Evolutionary conservation across 2,113 vertebrate genomes (phyloP).

Genomic region (Gymnarchus niloticus): DNA sequence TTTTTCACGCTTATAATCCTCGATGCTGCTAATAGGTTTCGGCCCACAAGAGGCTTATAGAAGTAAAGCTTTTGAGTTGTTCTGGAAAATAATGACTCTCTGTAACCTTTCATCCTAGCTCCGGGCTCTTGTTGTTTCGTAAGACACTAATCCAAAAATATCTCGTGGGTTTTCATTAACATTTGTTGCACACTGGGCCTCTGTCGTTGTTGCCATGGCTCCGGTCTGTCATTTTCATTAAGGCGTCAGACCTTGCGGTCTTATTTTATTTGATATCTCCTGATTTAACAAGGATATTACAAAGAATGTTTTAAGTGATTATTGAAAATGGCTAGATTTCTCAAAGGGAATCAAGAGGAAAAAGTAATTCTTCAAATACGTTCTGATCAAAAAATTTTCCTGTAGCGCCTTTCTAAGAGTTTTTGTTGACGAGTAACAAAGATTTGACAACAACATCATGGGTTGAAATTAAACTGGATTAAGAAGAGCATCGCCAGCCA

Average conservation of each 20-base stretch:
- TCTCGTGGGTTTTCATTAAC: conserved; percentile 43
- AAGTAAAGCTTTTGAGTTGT: conserved; percentile 40
- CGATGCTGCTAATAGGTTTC: conserved; percentile 42
- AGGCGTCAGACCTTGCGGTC: neutral
- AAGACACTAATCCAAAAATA: conserved; percentile 61
- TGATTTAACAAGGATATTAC: too few relatives aligned
- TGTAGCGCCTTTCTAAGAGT: neutral
- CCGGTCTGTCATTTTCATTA: neutral
- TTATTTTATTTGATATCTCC: neutral
- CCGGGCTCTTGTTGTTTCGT: conserved; percentile 52
- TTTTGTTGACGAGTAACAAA: neutral
- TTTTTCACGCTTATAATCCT: conserved; percentile 23
- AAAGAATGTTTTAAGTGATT: neutral
- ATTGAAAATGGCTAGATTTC: neutral
- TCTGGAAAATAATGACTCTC: conserved; percentile 34
- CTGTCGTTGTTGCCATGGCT: neutral
- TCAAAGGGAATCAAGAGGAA: neutral
- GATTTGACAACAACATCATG: neutral
- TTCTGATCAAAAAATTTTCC: neutral
- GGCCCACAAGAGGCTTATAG: conserved; percentile 43
- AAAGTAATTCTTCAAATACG: neutral
- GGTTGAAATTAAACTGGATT: neutral
- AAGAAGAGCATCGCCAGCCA: neutral
- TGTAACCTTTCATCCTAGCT: conserved; percentile 21
- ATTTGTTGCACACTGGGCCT: neutral